Percentiles rank a stretch among this genome's conserved stretches.
Conservation (phyloP, 2,888 invertebrate genomes). For the Sarcophaga caerulescens region DNA sequence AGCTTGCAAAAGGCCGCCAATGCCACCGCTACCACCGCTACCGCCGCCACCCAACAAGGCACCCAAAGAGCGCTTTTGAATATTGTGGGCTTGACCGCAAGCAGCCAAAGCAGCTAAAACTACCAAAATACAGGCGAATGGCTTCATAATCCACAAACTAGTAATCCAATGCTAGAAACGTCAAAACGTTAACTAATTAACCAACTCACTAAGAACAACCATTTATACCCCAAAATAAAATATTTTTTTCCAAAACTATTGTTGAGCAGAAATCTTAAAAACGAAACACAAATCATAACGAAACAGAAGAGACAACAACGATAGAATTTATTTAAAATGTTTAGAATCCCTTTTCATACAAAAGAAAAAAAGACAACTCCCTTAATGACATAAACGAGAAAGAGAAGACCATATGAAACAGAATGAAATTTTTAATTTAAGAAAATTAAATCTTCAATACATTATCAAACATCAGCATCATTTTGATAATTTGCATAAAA, state of each 20-base stretch:
- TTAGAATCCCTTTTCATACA: conserved; percentile 18
- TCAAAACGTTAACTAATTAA: conserved; percentile 42
- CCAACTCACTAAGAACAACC: conserved; percentile 3
- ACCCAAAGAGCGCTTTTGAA: conserved; percentile 72
- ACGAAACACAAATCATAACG: background rate
- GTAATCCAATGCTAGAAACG: conserved; percentile 42
- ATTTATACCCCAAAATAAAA: conserved; percentile 48
- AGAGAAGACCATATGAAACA: conserved; percentile 20
- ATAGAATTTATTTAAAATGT: background rate
- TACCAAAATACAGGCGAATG: conserved; percentile 73
- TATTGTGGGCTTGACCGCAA: conserved; percentile 70
- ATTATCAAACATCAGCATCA: background rate
- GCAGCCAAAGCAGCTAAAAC: conserved; percentile 73
- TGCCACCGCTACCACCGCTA: conserved; percentile 65
- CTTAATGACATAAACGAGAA: background rate
- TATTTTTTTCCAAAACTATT: background rate
- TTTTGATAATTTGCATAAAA: conserved; percentile 52
- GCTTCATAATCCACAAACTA: conserved; percentile 72
- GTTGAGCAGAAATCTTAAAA: background rate
- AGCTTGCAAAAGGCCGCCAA: conserved; percentile 32
- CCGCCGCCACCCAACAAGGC: conserved; percentile 69
- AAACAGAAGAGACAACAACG: background rate
- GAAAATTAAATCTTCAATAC: background rate
- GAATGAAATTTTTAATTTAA: background rate
- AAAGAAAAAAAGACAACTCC: background rate